Evolutionary conservation across 2,113 vertebrate species (phyloP).

Genomic region (Aptenodytes forsteri): DNA sequence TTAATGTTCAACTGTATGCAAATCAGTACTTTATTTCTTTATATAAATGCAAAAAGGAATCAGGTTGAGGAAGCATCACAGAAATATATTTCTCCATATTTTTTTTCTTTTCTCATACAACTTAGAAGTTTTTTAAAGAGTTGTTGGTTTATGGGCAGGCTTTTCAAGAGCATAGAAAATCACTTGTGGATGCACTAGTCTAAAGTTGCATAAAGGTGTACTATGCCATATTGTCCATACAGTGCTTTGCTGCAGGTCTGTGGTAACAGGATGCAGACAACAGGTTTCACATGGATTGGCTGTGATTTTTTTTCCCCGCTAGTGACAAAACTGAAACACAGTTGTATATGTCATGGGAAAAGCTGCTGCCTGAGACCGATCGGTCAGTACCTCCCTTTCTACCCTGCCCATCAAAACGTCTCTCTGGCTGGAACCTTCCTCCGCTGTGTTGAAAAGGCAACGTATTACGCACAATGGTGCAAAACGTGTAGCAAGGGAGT

Average conservation of each 20-base stretch:
- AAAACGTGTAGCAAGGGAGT: background rate
- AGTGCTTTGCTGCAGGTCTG: background rate
- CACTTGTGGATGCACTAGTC: background rate
- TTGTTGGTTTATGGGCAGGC: background rate
- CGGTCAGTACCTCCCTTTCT: background rate
- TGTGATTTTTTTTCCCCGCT: background rate
- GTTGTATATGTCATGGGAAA: background rate
- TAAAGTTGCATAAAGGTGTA: background rate
- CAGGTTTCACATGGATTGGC: background rate
- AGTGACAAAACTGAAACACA: background rate
- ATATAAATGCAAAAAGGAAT: background rate
- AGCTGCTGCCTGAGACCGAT: background rate
- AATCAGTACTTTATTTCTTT: background rate
- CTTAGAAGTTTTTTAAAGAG: background rate
- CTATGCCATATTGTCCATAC: background rate
- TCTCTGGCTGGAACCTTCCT: background rate
- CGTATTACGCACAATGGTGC: rapidly evolving
- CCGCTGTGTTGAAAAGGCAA: background rate
- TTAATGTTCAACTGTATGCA: background rate
- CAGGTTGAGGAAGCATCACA: background rate
- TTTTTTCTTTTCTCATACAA: background rate
- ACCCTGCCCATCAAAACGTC: background rate
- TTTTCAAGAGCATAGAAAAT: background rate
- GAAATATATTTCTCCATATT: background rate
- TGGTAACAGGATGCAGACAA: background rate